Percentiles rank a stretch among this genome's conserved stretches.
These are phyloP conservation scores for Panagrolaimus sp. DNA, from an alignment of 1,140 invertebrate species.

Conservation along the genomic window DNA sequence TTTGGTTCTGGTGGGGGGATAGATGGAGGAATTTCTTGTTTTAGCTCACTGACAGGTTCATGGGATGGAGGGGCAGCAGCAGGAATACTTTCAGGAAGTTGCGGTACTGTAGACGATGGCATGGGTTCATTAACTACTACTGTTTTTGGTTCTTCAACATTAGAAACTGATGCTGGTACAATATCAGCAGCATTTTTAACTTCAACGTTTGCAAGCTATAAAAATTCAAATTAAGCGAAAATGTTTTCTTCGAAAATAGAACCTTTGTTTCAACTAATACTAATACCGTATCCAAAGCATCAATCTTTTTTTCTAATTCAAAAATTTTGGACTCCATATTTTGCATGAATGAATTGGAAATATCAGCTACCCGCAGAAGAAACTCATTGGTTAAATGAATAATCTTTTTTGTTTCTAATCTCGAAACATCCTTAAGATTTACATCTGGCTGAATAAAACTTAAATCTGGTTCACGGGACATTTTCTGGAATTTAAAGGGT, in stretches of 20 bases:
- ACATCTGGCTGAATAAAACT: slow-evolving; percentile 20
- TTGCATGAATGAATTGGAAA: slow-evolving; percentile 5
- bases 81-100: not conserved
- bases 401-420: slow-evolving; percentile 12
- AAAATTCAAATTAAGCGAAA: too few species aligned
- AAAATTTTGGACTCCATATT: slow-evolving; percentile 12
- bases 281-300: slow-evolving; percentile 12
- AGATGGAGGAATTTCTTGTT: not conserved
- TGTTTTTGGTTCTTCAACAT: not conserved
- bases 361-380: slow-evolving; percentile 15
- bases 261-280: slow-evolving; percentile 11
- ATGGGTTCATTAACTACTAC: not conserved
- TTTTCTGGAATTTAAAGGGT: not conserved
- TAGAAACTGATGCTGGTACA: not conserved
- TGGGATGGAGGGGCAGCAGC: not conserved
- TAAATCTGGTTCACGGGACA: slow-evolving; percentile 16
- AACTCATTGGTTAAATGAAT: slow-evolving; percentile 21
- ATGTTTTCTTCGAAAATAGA: not conserved
- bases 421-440: not conserved
- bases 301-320: slow-evolving; percentile 13
- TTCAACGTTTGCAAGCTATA: not conserved
- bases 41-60: too few species aligned
- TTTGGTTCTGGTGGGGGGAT: not conserved
- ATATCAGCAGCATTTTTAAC: not conserved
- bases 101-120: not conserved